Conservation (phyloP, 2,888 invertebrate genomes). For the Ctenicera cuprea region DNA sequence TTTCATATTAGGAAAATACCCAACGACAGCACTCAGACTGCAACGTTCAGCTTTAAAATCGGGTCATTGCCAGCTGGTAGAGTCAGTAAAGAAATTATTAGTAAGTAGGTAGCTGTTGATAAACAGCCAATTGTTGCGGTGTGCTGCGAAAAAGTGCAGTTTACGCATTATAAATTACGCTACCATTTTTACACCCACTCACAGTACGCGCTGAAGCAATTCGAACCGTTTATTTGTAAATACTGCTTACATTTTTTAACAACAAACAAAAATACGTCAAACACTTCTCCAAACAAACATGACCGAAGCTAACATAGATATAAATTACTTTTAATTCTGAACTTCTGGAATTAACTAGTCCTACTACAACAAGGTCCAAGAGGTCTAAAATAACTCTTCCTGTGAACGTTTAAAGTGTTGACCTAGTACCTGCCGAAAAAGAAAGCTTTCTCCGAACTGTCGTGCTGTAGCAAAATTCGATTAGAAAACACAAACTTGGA, state of each 20-base stretch:
- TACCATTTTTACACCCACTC: constrained; percentile 28
- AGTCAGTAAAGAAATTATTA: constrained; percentile 39
- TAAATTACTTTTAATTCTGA: not conserved
- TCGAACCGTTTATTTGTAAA: constrained; percentile 13
- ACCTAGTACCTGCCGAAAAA: constrained; percentile 45
- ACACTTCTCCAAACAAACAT: not conserved
- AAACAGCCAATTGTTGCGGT: constrained; percentile 36
- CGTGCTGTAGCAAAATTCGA: constrained; percentile 25
- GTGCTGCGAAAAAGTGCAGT: constrained; percentile 24
- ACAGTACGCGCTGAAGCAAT: not conserved
- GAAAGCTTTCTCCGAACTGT: constrained; percentile 41
- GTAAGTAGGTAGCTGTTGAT: constrained; percentile 41
- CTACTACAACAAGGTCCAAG: not conserved
- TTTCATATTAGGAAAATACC: constrained; percentile 47
- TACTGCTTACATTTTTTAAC: not conserved
- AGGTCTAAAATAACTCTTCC: not conserved
- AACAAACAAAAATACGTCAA: constrained; percentile 9
- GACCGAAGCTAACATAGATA: not conserved
- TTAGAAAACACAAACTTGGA: constrained; percentile 19
- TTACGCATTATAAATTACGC: constrained; percentile 20
- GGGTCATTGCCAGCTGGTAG: constrained; percentile 61
- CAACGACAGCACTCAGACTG: constrained; percentile 12
- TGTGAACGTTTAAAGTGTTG: constrained; percentile 31
- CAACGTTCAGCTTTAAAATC: constrained; percentile 56
- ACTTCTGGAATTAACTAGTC: not conserved